Evolutionary conservation across 1,140 invertebrate genomes (phyloP), one percentile per base, ranked within the genome.

Genomic region (Ceratina australensis): DNA sequence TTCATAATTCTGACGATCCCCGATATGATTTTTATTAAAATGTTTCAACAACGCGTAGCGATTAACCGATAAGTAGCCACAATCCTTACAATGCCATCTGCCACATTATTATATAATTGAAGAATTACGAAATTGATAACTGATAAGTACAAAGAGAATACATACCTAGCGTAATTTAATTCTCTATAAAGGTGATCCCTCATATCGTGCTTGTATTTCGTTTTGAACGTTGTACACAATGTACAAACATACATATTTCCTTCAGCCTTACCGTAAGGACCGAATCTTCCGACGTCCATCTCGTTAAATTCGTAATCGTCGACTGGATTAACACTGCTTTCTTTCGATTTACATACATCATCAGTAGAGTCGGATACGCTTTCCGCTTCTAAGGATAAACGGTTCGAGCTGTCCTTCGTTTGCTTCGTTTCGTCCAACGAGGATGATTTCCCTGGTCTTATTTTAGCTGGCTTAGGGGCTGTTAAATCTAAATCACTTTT

Each of bases 131-230:
- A 54, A 54, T 16, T n/a, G 52, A 18, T 42, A 42, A 16, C 52
- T 54, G 10, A 50, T 52, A 3, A 64, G 22, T 59, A 42, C 16
- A 20, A 47, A 0, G 2, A 68, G 28, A 56, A 20, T 12, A 16
- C 20, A 87, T 86, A 93, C 92, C 91, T 93, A 18, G 89, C 85
- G 80, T 94, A 94, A 28, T 93, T 91, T 3, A 94, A 80, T 80
- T 94, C 94, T 26, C 93, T 90, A 67, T 91, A 94, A 28, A 95
- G 79, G 87, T 95, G 94, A 78, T 93, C 91, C 16, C 91, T 87
- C 78, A 94, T 92, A 50, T 94, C 92, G 5, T 91, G 86, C n/a
- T 92, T 90, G 50, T 92, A 92, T 24, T 90, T 93, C 0, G 93
- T 92, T 67, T 92, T 93, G 77, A 93, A 94, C 10, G 86, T 77